A percentile compares a stretch with the other conserved stretches of the same genome.
These are phyloP conservation scores for Littorina saxatilis DNA, from an alignment of 1,140 invertebrate genomes.

Conservation along the genomic window DNA sequence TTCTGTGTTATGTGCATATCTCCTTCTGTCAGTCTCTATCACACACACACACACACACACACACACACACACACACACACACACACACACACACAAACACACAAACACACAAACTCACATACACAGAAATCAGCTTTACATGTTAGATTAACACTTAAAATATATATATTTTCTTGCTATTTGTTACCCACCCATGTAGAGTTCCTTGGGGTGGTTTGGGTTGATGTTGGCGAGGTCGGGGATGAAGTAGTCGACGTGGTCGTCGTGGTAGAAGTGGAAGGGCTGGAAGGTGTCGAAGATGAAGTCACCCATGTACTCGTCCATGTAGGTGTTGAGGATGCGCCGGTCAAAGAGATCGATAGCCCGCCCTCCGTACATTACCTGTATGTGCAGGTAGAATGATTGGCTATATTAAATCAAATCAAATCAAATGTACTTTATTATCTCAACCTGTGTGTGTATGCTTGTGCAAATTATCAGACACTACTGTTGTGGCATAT, in stretches of 20 bases:
- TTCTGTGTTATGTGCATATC: no score
- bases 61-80: background rate
- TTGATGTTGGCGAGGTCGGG: slow-evolving; percentile 82
- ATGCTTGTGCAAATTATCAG: no score
- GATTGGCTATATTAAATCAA: no score
- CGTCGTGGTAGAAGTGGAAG: slow-evolving; percentile 89
- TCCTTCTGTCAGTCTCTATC: no score
- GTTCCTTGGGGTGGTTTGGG: slow-evolving; percentile 76
- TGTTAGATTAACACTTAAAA: no score
- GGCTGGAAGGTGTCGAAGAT: slow-evolving; percentile 90
- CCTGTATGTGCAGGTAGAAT: slow-evolving; percentile 78
- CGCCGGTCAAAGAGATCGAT: slow-evolving; percentile 91
- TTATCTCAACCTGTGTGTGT: no score
- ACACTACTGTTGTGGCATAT: no score
- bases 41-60: background rate
- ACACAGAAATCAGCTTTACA: background rate
- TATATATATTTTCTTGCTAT: no score
- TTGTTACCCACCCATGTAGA: slow-evolving; percentile 52
- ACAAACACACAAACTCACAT: background rate
- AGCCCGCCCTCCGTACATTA: slow-evolving; percentile 93
- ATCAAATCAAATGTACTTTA: no score
- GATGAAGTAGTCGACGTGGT: slow-evolving; percentile 85
- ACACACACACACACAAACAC: background rate
- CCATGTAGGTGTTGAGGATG: slow-evolving; percentile 89
- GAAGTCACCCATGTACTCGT: slow-evolving; percentile 94